Evolutionary conservation across 2,888 invertebrate genomes (phyloP), one percentile per base, ranked within the genome.

Genomic region (Acrobeloides nanus): DNA sequence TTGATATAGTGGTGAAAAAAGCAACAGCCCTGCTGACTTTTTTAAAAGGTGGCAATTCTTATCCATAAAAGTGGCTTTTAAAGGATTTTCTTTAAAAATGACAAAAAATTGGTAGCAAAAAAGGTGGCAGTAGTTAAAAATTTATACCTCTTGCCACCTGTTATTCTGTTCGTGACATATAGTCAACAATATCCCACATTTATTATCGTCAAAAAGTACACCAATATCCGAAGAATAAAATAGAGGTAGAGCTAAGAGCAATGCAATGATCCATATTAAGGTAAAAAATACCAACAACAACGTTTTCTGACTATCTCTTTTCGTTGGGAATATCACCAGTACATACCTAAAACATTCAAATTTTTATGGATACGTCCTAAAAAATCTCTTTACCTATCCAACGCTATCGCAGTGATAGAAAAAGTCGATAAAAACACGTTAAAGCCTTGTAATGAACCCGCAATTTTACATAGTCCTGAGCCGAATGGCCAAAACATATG

Each of bases 341-440:
- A 74, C 66, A 46, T 72, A 72, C 50, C 72, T 69, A 44, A 46
- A 66, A 47, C n/a, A 10, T n/a, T n/a, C n/a, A n/a, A n/a, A n/a
- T n/a, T n/a, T n/a, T n/a, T n/a, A n/a, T n/a, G n/a, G n/a, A n/a
- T n/a, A n/a, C n/a, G n/a, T n/a, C n/a, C n/a, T n/a, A n/a, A n/a
- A n/a, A n/a, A n/a, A n/a, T n/a, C n/a, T 8, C 15, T 27, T 41
- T 33, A 72, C 63, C 74, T 57, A 52, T 75, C 74, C 17, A 79
- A 62, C 0, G 78, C 78, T 61, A 90, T 90, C 7, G 89, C 89
- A 3, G 89, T 87, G 63, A 90, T 90, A 58, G 87, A 86, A 72
- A 90, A 86, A 1, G 89, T 89, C 0, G 89, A 89, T 0, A 90
- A 88, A 74, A 88, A 90, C 62, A 89, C 86, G 67, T 87, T 89